Base-by-base conservation (phyloP, 2,888 invertebrate species). In the Drosophila borborema region DNA sequence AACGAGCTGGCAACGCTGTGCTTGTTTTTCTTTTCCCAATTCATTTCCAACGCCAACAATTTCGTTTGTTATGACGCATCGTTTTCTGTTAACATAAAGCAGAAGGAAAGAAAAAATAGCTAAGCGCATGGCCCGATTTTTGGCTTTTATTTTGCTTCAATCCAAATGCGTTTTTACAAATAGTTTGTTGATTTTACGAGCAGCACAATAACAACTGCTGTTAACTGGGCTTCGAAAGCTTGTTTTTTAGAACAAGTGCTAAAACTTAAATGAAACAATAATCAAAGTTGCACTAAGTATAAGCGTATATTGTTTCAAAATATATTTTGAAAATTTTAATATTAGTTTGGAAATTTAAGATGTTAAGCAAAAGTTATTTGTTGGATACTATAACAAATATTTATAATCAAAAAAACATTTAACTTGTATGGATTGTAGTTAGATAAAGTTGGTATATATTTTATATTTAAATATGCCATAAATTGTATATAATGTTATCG, bases 61-160 rank as follows among this genome's bases (percentile, higher is more conserved):
- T 18, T 48, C 61, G 61, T 51, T 51, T 61, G 61, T 48, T 60
- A 28, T 60, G 60, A 60, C 49, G 40, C 49, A 49, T 49, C 49
- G 49, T 16, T 61, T 61, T 61, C 34, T 20, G 34, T 34, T 31
- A 18, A 38, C 16, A 45, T 38, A 45, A 43, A 40, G 1, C 14
- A 31, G 12, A 23, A 18, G 10, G 12, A 16, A 14, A 1, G 3
- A 38, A 18, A 2, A 45, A 28, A 38, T 3, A 51, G 16, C 51
- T n/a, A 48, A 46, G 6, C n/a, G 38, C 16, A 12, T 9, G n/a
- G 1, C 38, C 16, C 6, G 40, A 18, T 36, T 38, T 65, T 53
- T 51, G 41, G 61, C 49, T 43, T 36, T 41, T 43, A 34, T 51
- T 53, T 51, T n/a, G 34, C 34, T 43, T 51, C 60, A 49, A 59